These are phyloP conservation scores for Diadema setosum DNA, from an alignment of 35 echinoderm and acorn worm genomes.

Conservation along the genomic window DNA sequence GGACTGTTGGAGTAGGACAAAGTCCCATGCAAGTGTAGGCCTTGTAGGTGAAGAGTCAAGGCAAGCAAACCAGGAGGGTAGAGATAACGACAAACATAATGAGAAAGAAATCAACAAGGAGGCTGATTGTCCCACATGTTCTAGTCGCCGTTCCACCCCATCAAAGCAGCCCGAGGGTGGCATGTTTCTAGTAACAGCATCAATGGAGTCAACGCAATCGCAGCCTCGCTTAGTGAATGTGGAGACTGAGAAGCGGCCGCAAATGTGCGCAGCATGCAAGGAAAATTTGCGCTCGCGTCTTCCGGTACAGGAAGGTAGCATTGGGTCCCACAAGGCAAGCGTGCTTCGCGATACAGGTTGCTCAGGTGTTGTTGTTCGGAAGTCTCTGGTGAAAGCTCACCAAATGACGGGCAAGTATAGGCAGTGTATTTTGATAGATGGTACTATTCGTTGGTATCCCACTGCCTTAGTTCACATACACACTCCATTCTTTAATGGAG, in stretches of 20 bases:
- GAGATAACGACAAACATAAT: not conserved
- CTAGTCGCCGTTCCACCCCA: too few relatives aligned
- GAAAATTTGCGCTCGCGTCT: not conserved
- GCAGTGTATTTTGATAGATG: constrained; percentile 59
- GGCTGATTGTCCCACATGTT: not conserved
- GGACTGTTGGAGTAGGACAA: not conserved
- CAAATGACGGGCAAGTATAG: constrained; percentile 37
- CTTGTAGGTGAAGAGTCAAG: not conserved
- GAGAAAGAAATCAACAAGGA: too few relatives aligned
- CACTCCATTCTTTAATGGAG: constrained; percentile 55
- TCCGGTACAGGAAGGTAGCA: constrained; percentile 13
- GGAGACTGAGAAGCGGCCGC: not conserved
- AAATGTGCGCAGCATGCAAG: constrained; percentile 33
- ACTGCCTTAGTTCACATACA: constrained; percentile 34
- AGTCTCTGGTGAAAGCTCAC: not conserved
- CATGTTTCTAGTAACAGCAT: too few relatives aligned
- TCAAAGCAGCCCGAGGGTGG: too few relatives aligned
- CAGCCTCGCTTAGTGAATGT: too few relatives aligned
- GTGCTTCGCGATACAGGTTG: constrained; percentile 60
- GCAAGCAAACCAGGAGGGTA: not conserved
- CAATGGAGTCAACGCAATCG: too few relatives aligned
- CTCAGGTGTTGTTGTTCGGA: constrained; percentile 36
- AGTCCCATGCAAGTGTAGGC: not conserved
- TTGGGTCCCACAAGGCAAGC: constrained; percentile 2
- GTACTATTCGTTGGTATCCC: constrained; percentile 16